Base-by-base conservation (phyloP, 1,140 invertebrate genomes). In the Brachionus angularis region DNA sequence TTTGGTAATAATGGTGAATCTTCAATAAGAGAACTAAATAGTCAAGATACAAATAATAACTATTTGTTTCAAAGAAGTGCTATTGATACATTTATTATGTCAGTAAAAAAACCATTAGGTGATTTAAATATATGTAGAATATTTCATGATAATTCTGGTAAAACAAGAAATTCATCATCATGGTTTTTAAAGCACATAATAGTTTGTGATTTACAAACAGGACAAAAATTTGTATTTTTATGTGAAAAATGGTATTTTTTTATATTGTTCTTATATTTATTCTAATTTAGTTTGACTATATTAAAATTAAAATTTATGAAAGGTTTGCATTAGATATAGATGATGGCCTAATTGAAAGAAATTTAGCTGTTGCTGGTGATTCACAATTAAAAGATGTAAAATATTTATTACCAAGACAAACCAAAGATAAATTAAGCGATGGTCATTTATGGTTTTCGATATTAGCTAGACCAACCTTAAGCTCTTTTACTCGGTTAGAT, bases 361-460 rank as follows among this genome's bases (percentile, higher is more conserved):
- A 85, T 16, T 75, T 85, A 34, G 82, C 84, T 1, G 84, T 84
- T 2, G 83, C 84, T 27, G 82, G 82, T 0, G 77, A 78, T 23
- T 79, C 81, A 58, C 79, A 84, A 72, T 78, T 82, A 76, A 75
- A 76, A 16, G 79, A 84, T 61, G 84, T 84, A 61, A 74, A 75
- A 14, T 83, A 85, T 75, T 73, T 85, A 50, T 84, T 85, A 75
- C 73, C 79, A 5, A 79, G 81, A 58, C 79, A 77, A 21, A 78
- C 80, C 0, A 76, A 78, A 25, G 82, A 82, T 72, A 83, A 83
- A 67, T 75, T 86, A 1, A 78, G 78, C n/a, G 84, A 86, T 74
- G 84, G 84, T 25, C 85, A 86, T 75, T 75, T 86, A 7, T 86
- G 85, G 85, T 84, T 85, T 73, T 85, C 84, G 8, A 79, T 86